Base-by-base conservation (phyloP, 2,113 vertebrate genomes). In the Neolamprologus tretocephalus region DNA sequence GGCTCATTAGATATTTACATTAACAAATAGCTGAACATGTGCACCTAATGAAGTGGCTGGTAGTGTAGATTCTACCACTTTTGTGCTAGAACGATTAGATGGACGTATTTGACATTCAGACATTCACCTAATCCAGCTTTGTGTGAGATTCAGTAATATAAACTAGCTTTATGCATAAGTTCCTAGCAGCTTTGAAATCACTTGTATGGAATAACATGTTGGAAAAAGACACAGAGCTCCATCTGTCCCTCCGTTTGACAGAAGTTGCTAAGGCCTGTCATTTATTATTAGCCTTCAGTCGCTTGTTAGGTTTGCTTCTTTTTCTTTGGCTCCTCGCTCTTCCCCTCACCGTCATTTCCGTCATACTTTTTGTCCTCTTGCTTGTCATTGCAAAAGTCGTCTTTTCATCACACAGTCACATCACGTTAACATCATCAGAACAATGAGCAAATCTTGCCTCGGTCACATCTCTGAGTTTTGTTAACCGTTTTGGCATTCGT, bases 211-310 rank as follows among this genome's bases (percentile, higher is more conserved):
- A 42, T 78, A 37, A 81, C 54, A 35, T 89, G 49, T 21, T 57
- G 80, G 57, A 55, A 47, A 81, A 86, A 80, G 13, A 83, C 26
- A 63, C 5, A 82, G 84, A 63, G 4, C 47, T 87, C 33, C 19
- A 55, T 31, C 54, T 37, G 80, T 91, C 84, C 58, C 79, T 92
- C 14, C 35, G 19, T 54, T 90, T 91, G 83, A 90, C 91, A 92
- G 80, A 88, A 87, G 87, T 89, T 26, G 8, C 87, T n/a, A 19
- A 54, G 47, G 51, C 88, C 88, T 91, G 89, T 91, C 94, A 91
- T 86, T 92, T 84, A 28, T 13, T 42, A 68, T 92, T 82, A 91
- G 85, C 85, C 82, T 83, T 87, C 84, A 63, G 49, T 19, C 13
- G 86, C 80, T 89, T 89, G 81, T 82, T 82, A 81, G 49, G 61